phyloP scores from a whole-genome alignment of 2,888 invertebrate species.

The Helleia helle region DNA sequence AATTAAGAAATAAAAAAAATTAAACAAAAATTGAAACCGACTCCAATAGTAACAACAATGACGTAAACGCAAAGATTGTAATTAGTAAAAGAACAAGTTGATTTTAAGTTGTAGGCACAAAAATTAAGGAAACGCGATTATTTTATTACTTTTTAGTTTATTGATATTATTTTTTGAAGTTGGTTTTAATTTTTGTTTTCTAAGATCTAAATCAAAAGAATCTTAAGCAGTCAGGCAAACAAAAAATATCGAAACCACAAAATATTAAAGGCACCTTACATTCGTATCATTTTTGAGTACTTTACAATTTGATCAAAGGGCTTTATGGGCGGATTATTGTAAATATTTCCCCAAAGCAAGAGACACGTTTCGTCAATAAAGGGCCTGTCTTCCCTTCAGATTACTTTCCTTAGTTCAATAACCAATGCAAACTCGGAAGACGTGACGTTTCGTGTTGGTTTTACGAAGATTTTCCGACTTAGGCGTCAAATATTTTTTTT shows the following conservation, averaged over 20 bases:
- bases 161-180: too few species aligned
- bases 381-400: conserved; percentile 41
- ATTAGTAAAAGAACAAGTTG: too few species aligned
- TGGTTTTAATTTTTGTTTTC: too few species aligned
- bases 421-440: conserved; percentile 47
- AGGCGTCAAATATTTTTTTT: neutral
- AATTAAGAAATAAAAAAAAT: too few species aligned
- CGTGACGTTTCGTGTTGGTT: conserved; percentile 29
- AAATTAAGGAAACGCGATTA: too few species aligned
- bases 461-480: conserved; percentile 23
- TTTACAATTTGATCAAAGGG: conserved; percentile 29
- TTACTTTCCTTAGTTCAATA: conserved; percentile 52
- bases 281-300: conserved; percentile 19
- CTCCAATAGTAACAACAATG: too few species aligned
- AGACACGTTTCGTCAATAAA: conserved; percentile 65
- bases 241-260: neutral
- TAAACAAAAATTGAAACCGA: too few species aligned
- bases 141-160: too few species aligned
- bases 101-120: too few species aligned
- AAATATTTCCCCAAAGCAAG: conserved; percentile 43
- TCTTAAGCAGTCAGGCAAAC: too few species aligned
- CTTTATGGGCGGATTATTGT: conserved; percentile 40
- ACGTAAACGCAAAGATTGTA: too few species aligned
- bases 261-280: neutral
- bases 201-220: too few species aligned